phyloP scores from a whole-genome alignment of 2,888 invertebrate species.

The Drosophila parthenogenetica region DNA sequence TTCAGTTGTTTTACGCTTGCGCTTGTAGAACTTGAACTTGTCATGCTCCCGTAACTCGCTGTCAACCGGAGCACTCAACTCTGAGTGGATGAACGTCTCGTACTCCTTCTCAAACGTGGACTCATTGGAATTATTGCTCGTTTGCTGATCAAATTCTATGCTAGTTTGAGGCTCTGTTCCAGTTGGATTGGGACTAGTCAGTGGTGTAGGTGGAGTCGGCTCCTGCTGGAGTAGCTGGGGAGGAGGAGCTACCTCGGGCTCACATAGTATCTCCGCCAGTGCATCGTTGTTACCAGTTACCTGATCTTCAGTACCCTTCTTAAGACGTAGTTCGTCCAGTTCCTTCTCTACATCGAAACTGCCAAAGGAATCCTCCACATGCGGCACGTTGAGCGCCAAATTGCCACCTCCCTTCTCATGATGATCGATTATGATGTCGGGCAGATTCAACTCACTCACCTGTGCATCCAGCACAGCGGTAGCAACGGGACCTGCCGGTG shows the following conservation, averaged over 20 bases:
- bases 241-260: slow-evolving; percentile 14
- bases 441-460: slow-evolving; percentile 79
- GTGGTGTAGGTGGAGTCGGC: slow-evolving; percentile 4
- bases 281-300: slow-evolving; percentile 32
- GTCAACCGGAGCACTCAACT: slow-evolving; percentile 53
- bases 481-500: slow-evolving; percentile 70
- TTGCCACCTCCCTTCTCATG: slow-evolving; percentile 76
- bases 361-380: slow-evolving; percentile 67
- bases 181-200: slow-evolving; percentile 29
- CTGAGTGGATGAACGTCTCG: slow-evolving; percentile 81
- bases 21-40: slow-evolving; percentile 78
- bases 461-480: slow-evolving; percentile 71
- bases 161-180: slow-evolving; percentile 13
- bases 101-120: slow-evolving; percentile 82
- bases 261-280: slow-evolving; percentile 48
- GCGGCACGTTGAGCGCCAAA: background rate
- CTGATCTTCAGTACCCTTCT: slow-evolving; percentile 36
- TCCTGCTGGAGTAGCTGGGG: background rate
- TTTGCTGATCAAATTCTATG: slow-evolving; percentile 76
- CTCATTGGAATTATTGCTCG: slow-evolving; percentile 75
- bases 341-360: slow-evolving; percentile 83
- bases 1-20: slow-evolving; percentile 73
- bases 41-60: slow-evolving; percentile 59
- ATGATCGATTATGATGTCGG: slow-evolving; percentile 85
- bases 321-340: slow-evolving; percentile 74